A percentile compares a stretch with the other conserved stretches of the same genome.
Evolutionary conservation across 2,888 invertebrate genomes (phyloP).

Genomic region (Syrista parreyssii): DNA sequence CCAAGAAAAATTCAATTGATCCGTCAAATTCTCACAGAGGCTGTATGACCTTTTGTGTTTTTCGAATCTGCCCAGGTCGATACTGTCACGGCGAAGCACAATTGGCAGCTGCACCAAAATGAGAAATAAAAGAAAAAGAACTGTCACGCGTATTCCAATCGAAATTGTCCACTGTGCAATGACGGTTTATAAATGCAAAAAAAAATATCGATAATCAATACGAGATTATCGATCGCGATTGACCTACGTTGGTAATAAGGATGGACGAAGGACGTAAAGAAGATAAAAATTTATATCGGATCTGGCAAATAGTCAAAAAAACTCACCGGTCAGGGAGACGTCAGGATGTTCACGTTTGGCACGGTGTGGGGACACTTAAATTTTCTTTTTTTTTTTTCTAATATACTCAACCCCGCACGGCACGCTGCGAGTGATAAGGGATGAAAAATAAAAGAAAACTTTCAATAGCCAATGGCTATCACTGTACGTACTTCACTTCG

Average conservation of each 20-base stretch:
- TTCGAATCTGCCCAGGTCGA: neutral
- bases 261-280: no score
- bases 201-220: neutral
- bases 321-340: conserved; percentile 4
- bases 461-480: neutral
- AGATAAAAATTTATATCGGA: conserved; percentile 26
- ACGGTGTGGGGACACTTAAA: neutral
- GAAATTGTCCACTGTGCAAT: neutral
- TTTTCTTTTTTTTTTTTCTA: neutral
- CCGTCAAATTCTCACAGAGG: neutral
- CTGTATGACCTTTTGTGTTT: neutral
- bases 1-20: neutral
- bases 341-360: neutral
- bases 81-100: neutral
- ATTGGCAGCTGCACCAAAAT: neutral
- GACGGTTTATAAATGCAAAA: neutral
- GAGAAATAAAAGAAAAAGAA: neutral
- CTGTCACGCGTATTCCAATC: neutral
- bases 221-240: neutral
- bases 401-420: neutral
- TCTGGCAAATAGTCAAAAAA: conserved; percentile 30
- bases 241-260: neutral
- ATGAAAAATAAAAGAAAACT: neutral
- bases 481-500: neutral
- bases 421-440: neutral